Evolutionary conservation across 1,140 invertebrate genomes (phyloP).

Genomic region (Oryzaephilus surinamensis): DNA sequence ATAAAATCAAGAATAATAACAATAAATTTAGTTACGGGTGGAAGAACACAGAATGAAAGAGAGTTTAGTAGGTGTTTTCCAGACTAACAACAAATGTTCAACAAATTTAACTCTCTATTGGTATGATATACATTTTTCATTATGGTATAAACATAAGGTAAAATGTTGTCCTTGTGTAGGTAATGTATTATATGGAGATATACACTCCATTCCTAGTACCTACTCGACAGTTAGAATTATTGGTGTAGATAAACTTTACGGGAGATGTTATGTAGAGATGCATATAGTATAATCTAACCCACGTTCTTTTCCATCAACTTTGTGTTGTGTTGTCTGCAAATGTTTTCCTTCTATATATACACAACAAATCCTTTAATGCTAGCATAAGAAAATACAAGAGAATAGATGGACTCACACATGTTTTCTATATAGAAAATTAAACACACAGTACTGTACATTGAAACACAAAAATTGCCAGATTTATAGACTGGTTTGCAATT

Average conservation of each 20-base stretch:
- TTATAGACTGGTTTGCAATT: no score
- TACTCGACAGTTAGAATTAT: conserved; percentile 25
- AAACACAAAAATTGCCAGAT: no score
- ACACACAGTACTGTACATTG: no score
- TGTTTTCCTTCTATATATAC: neutral
- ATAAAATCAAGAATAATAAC: no score
- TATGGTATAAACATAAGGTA: no score
- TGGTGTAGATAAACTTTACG: conserved; percentile 23
- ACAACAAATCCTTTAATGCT: neutral
- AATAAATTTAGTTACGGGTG: no score
- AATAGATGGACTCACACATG: no score
- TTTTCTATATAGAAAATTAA: no score
- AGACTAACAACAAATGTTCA: no score
- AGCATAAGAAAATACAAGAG: conserved; percentile 2
- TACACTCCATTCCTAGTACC: conserved; percentile 27
- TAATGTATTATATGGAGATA: conserved; percentile 6
- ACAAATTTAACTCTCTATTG: no score
- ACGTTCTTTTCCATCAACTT: conserved; percentile 27
- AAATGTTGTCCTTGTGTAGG: conserved; percentile 18
- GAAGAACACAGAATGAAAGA: no score
- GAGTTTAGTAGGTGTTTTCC: conserved; percentile 15
- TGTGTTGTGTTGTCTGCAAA: conserved; percentile 7
- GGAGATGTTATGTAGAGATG: conserved; percentile 31
- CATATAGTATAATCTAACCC: conserved; percentile 32
- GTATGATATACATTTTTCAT: conserved; percentile 18